A percentile compares a stretch with the other conserved stretches of the same genome.
These are phyloP conservation scores for Chelonus insularis DNA, from an alignment of 1,140 invertebrate species.

Conservation along the genomic window DNA sequence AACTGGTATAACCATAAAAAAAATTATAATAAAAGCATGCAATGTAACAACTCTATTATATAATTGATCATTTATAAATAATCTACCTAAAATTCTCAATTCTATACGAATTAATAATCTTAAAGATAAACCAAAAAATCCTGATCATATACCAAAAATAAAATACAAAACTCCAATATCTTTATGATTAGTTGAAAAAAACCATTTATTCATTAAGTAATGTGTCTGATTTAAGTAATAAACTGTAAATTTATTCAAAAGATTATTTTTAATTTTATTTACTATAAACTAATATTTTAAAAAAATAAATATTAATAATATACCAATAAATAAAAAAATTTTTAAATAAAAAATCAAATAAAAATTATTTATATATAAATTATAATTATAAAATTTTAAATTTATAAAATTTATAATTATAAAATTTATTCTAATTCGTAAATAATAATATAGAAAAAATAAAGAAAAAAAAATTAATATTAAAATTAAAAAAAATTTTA, in stretches of 20 bases:
- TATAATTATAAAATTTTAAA: constrained; percentile 15
- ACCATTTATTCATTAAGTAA: constrained; percentile 61
- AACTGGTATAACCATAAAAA: constrained; percentile 78
- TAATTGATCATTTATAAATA: constrained; percentile 70
- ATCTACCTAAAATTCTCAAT: constrained; percentile 63
- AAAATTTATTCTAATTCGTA: constrained; percentile 15
- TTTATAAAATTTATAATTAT: constrained; percentile 39
- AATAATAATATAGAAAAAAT: constrained; percentile 21
- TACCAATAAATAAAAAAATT: constrained; percentile 10
- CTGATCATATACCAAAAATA: constrained; percentile 69
- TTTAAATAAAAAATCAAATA: constrained; percentile 10
- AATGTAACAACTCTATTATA: constrained; percentile 74
- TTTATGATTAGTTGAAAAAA: constrained; percentile 76
- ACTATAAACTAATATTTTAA: constrained; percentile 35
- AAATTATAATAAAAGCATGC: constrained; percentile 79
- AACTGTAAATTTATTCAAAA: constrained; percentile 54
- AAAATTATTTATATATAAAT: constrained; percentile 10
- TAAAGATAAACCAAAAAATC: constrained; percentile 67
- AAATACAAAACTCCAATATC: constrained; percentile 78
- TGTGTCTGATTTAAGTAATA: constrained; percentile 54
- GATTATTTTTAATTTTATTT: constrained; percentile 40
- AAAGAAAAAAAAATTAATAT: constrained; percentile 22
- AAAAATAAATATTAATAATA: constrained; percentile 31
- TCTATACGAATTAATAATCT: constrained; percentile 71
- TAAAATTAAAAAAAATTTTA: constrained; percentile 12